Evolutionary conservation across 2,888 invertebrate genomes (phyloP).

Genomic region (Tetropium fuscum): DNA sequence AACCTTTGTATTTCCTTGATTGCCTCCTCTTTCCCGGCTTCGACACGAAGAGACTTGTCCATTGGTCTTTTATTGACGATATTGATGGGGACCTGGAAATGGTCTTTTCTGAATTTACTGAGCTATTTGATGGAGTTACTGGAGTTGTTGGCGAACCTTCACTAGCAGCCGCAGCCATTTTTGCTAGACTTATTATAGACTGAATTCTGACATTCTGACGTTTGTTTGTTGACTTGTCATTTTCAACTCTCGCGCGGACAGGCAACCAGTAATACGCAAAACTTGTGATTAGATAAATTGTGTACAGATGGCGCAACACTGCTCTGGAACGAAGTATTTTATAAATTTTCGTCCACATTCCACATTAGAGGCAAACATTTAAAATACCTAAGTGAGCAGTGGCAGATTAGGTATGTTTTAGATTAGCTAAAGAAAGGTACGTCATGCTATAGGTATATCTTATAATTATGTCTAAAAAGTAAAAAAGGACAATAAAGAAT

Average conservation of each 20-base stretch:
- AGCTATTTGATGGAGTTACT: constrained; percentile 45
- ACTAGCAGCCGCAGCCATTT: constrained; percentile 64
- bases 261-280: constrained; percentile 9
- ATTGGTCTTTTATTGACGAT: constrained; percentile 68
- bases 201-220: too few relatives aligned
- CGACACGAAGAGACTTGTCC: constrained; percentile 60
- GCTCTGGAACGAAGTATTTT: too few relatives aligned
- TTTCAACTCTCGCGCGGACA: constrained; percentile 26
- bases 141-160: constrained; percentile 64
- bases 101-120: constrained; percentile 55
- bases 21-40: constrained; percentile 46
- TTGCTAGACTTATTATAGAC: too few relatives aligned
- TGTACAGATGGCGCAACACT: too few relatives aligned
- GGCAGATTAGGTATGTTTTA: too few relatives aligned
- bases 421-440: too few relatives aligned
- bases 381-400: too few relatives aligned
- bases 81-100: constrained; percentile 70
- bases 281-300: background rate
- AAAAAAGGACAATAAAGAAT: too few relatives aligned
- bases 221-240: constrained; percentile 26
- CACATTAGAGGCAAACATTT: too few relatives aligned
- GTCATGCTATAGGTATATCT: too few relatives aligned
- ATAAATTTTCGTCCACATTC: too few relatives aligned
- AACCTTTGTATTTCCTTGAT: constrained; percentile 38
- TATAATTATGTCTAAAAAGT: too few relatives aligned